Conservation (phyloP, 37 sponge, comb jelly and placozoan genomes). For the Mnemiopsis leidyi region DNA sequence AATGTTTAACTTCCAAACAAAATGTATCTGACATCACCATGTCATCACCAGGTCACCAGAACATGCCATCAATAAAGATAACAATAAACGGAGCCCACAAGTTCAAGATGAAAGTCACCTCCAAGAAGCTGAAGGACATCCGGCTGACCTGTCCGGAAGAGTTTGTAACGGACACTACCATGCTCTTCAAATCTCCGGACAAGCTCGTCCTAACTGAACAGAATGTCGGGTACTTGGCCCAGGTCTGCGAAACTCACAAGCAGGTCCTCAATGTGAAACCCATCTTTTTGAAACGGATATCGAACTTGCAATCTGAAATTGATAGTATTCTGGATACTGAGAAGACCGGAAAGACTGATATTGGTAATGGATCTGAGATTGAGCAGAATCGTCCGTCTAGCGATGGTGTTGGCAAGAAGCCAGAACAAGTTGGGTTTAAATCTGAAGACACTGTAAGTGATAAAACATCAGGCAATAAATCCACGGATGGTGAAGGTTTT, state of each 20-base stretch:
- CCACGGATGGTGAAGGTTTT: not conserved
- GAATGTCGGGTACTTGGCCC: not conserved
- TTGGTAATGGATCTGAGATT: not conserved
- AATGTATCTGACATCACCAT: too few species aligned
- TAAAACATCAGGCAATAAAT: not conserved
- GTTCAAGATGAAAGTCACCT: not conserved
- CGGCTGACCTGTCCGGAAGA: not conserved
- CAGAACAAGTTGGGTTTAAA: not conserved
- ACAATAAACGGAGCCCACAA: not conserved
- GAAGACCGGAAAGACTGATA: not conserved
- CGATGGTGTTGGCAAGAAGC: not conserved
- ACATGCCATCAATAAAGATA: not conserved
- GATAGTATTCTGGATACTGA: not conserved
- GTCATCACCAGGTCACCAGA: too few species aligned
- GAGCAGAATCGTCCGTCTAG: too few species aligned
- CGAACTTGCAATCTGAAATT: not conserved
- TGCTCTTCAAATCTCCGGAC: slow-evolving; percentile 22
- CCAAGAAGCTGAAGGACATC: not conserved
- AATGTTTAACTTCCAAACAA: too few species aligned
- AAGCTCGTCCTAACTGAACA: slow-evolving; percentile 9
- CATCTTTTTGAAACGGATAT: not conserved
- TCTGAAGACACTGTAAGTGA: not conserved
- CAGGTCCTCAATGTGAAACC: slow-evolving; percentile 1
- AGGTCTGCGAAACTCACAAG: slow-evolving; percentile 2
- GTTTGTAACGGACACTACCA: not conserved